A percentile compares a stretch with the other conserved stretches of the same genome.
phyloP scores from a whole-genome alignment of 2,888 invertebrate genomes.

The Gastracanthus pulcherrimus region DNA sequence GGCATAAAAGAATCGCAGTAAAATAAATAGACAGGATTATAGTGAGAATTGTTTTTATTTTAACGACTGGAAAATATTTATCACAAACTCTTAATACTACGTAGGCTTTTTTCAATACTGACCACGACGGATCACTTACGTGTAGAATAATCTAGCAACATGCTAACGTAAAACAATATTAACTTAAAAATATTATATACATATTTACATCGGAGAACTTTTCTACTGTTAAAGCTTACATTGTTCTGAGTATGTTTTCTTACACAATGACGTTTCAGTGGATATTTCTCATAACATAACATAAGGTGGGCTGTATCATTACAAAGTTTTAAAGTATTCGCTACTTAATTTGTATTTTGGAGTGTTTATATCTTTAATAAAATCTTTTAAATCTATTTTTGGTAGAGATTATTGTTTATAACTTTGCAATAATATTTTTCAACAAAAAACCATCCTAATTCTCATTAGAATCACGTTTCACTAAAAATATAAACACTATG shows the following conservation, averaged over 20 bases:
- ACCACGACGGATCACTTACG: slow-evolving; percentile 59
- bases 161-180: slow-evolving; percentile 49
- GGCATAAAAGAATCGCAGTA: not conserved
- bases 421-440: slow-evolving; percentile 17
- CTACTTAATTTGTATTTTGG: slow-evolving; percentile 15
- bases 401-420: slow-evolving; percentile 40
- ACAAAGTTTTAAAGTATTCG: slow-evolving; percentile 15
- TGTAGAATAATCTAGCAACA: slow-evolving; percentile 35
- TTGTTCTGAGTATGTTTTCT: slow-evolving; percentile 33
- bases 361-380: slow-evolving; percentile 52
- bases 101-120: slow-evolving; percentile 63
- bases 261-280: slow-evolving; percentile 27
- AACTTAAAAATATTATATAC: slow-evolving; percentile 51
- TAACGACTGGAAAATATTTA: slow-evolving; percentile 67
- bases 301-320: slow-evolving; percentile 28
- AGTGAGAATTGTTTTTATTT: slow-evolving; percentile 58
- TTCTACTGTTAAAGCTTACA: slow-evolving; percentile 53
- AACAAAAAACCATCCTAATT: slow-evolving; percentile 44
- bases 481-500: slow-evolving; percentile 52
- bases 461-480: slow-evolving; percentile 35
- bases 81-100: slow-evolving; percentile 72
- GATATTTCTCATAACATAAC: slow-evolving; percentile 26
- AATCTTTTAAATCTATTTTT: slow-evolving; percentile 53
- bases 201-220: slow-evolving; percentile 53
- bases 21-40: slow-evolving; percentile 14